phyloP scores from a whole-genome alignment of 2,113 vertebrate species.

The Cygnus buccinator region DNA sequence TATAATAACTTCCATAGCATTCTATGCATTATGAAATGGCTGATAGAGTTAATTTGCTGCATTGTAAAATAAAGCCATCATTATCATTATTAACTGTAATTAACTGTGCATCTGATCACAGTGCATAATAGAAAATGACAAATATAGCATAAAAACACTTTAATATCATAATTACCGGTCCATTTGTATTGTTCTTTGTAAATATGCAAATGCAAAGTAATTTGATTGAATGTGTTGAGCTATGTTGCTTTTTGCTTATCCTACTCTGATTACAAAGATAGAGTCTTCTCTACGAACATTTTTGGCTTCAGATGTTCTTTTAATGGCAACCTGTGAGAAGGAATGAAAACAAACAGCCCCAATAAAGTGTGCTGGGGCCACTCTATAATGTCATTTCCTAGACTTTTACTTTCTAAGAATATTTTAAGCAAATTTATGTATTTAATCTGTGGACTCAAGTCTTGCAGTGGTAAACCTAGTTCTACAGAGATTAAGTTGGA shows the following conservation, averaged over 20 bases:
- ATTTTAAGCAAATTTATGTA: neutral
- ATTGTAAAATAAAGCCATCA: constrained; percentile 36
- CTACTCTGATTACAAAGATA: neutral
- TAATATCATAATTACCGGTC: constrained; percentile 22
- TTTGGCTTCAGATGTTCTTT: neutral
- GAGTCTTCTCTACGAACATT: neutral
- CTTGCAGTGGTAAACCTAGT: neutral
- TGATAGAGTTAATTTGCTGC: constrained; percentile 34
- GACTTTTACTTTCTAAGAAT: neutral
- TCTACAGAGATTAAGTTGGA: neutral
- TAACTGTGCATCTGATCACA: constrained; percentile 36
- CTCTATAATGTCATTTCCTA: neutral
- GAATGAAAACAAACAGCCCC: neutral
- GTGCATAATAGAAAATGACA: neutral
- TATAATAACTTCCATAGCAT: neutral
- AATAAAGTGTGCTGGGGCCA: neutral
- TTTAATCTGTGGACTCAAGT: neutral
- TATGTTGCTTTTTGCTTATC: neutral
- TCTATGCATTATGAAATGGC: constrained; percentile 31
- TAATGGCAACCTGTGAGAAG: neutral
- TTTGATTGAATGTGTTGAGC: neutral
- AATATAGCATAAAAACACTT: constrained; percentile 27
- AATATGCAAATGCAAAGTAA: neutral
- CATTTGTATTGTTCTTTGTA: constrained; percentile 19
- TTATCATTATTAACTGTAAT: constrained; percentile 58